Percentiles rank a stretch among this genome's conserved stretches.
Conservation (phyloP, 30 jellyfish, hydroid and myxozoan species). For the Hydractinia symbiolongicarpus region DNA sequence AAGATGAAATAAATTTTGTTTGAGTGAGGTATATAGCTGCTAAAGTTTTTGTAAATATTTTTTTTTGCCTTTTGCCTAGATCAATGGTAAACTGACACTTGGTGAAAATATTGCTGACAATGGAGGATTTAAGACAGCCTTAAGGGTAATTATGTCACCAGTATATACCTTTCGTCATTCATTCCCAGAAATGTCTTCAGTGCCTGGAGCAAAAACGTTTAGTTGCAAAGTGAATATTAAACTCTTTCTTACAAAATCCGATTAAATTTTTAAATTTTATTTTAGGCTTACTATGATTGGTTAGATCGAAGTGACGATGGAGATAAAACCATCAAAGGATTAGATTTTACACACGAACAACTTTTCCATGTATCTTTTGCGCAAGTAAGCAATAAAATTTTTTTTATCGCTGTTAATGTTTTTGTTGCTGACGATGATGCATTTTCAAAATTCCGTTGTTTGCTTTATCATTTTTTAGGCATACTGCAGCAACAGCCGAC, state of each 20-base stretch:
- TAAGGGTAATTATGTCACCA: constrained; percentile 41
- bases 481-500: constrained; percentile 93
- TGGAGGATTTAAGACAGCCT: constrained; percentile 95
- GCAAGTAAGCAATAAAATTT: constrained; percentile 41
- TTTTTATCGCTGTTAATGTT: neutral
- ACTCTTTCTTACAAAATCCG: neutral
- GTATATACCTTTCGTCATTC: neutral
- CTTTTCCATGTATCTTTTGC: constrained; percentile 83
- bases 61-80: constrained; percentile 15
- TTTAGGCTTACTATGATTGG: constrained; percentile 93
- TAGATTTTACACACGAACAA: constrained; percentile 69
- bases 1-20: no score
- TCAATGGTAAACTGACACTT: constrained; percentile 89
- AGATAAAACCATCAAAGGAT: constrained; percentile 66
- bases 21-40: no score
- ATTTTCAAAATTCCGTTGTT: no score
- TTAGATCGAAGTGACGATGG: constrained; percentile 40
- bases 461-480: constrained; percentile 42
- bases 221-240: neutral
- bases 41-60: neutral
- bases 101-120: constrained; percentile 96
- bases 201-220: neutral
- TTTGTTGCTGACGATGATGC: no score
- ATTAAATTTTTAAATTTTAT: neutral
- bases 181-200: neutral